Evolutionary conservation across 2,888 invertebrate genomes (phyloP).

Genomic region (Ophion obscuratus): DNA sequence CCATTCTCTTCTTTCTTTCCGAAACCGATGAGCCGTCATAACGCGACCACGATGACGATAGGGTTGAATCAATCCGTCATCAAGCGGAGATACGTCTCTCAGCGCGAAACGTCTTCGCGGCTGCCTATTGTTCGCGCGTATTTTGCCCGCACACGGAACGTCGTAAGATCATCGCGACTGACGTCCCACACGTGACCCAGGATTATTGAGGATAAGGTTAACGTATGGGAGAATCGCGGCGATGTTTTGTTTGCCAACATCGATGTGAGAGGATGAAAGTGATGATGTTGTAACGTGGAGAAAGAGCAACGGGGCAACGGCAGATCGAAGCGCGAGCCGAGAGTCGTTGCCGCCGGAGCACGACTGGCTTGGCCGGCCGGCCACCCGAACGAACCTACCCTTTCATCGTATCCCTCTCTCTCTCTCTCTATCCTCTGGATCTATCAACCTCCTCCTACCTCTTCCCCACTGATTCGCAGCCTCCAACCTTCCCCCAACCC

Average conservation of each 20-base stretch:
- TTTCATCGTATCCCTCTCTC: conserved; percentile 43
- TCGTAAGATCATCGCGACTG: background rate
- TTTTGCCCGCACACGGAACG: background rate
- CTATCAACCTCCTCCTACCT: conserved; percentile 46
- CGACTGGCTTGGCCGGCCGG: conserved; percentile 81
- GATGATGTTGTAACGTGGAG: background rate
- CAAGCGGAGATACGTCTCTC: background rate
- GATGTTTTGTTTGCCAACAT: conserved; percentile 15
- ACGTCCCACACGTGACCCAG: conserved; percentile 14
- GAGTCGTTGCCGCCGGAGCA: conserved; percentile 76
- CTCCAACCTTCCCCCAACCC: conserved; percentile 70
- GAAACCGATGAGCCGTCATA: conserved; percentile 6
- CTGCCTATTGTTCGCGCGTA: background rate
- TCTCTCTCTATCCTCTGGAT: conserved; percentile 57
- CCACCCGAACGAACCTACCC: conserved; percentile 68
- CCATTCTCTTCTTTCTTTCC: conserved; percentile 9
- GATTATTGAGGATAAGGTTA: background rate
- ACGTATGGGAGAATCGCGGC: conserved; percentile 4
- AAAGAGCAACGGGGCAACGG: conserved; percentile 32
- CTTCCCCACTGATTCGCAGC: conserved; percentile 58
- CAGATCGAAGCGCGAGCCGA: conserved; percentile 37
- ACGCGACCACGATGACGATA: background rate
- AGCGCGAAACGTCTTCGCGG: background rate
- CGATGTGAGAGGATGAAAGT: background rate
- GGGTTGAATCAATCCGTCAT: background rate